These are phyloP conservation scores for Ctenochaetus hawaiiensis DNA, from an alignment of 2,797 vertebrate genomes.

Conservation along the genomic window DNA sequence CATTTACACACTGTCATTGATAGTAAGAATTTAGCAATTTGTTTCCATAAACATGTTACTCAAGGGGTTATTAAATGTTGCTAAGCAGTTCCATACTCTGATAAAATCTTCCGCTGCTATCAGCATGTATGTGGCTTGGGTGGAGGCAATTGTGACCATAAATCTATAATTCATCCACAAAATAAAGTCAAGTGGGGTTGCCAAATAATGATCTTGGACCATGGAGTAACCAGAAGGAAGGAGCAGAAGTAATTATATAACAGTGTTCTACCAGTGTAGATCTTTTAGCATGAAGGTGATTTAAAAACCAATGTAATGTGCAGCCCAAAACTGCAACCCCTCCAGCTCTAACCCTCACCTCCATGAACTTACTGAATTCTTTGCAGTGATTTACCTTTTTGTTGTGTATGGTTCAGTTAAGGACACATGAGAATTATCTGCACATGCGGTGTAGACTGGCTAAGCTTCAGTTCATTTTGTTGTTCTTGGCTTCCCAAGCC, in stretches of 20 bases:
- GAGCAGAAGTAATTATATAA: background rate
- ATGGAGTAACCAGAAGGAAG: background rate
- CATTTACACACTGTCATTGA: background rate
- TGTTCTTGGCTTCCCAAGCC: constrained; percentile 26
- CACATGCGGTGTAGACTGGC: constrained; percentile 18
- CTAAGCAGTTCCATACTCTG: constrained; percentile 28
- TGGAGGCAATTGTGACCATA: constrained; percentile 11
- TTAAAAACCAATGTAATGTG: background rate
- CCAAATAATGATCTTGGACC: background rate
- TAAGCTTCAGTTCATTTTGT: constrained; percentile 27
- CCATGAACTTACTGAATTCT: background rate
- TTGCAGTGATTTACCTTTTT: constrained; percentile 14
- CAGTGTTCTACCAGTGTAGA: background rate
- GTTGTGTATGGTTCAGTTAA: constrained; percentile 12
- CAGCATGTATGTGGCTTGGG: constrained; percentile 20
- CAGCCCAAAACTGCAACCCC: background rate
- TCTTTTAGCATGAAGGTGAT: background rate
- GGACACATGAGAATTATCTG: background rate
- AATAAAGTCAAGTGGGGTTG: background rate
- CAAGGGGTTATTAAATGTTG: constrained; percentile 12
- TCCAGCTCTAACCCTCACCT: too few species aligned
- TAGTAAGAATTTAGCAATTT: background rate
- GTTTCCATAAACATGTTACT: background rate
- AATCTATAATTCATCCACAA: background rate
- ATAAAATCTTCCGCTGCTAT: constrained; percentile 35